Percentiles rank a stretch among this genome's conserved stretches.
Evolutionary conservation across 37 sponge, comb jelly and placozoan species (phyloP).

Genomic region (Amphimedon queenslandica): DNA sequence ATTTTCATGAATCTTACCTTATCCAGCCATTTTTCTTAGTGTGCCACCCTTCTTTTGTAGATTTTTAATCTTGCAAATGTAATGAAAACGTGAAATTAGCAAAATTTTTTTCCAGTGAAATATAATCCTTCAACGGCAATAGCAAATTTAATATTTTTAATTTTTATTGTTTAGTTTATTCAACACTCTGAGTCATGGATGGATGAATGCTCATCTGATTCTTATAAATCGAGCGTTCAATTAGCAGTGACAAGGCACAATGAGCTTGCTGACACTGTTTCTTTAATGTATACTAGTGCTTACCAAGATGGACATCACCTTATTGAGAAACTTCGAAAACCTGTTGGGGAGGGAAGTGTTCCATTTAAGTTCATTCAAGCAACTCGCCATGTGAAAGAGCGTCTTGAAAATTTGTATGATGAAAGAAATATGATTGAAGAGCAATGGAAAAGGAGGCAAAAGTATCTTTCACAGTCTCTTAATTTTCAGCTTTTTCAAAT

Average conservation of each 20-base stretch:
- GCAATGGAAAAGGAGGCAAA: neutral
- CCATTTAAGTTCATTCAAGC: conserved; percentile 28
- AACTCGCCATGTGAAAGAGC: conserved; percentile 52
- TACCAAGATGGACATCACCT: conserved; percentile 27
- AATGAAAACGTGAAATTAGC: too few species aligned
- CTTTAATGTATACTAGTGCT: conserved; percentile 1
- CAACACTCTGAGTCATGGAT: conserved; percentile 32
- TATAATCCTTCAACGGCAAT: too few species aligned
- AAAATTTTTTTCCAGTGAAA: too few species aligned
- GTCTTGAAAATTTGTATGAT: conserved; percentile 43
- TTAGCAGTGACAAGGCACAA: conserved; percentile 11
- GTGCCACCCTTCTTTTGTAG: too few species aligned
- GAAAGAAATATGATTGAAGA: conserved; percentile 45
- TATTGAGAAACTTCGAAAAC: conserved; percentile 35
- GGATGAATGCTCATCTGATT: conserved; percentile 20
- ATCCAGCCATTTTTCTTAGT: too few species aligned
- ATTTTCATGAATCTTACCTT: too few species aligned
- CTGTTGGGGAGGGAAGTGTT: conserved; percentile 38
- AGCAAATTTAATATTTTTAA: too few species aligned
- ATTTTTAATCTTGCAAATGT: too few species aligned
- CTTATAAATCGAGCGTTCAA: conserved; percentile 6
- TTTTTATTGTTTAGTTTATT: conserved; percentile 34
- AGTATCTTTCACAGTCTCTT: conserved; percentile 24
- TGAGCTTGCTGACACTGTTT: conserved; percentile 16
- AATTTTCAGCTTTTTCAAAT: conserved; percentile 32